A percentile compares a stretch with the other conserved stretches of the same genome.
phyloP scores from a whole-genome alignment of 2,888 invertebrate genomes.

The Drosophila putrida region DNA sequence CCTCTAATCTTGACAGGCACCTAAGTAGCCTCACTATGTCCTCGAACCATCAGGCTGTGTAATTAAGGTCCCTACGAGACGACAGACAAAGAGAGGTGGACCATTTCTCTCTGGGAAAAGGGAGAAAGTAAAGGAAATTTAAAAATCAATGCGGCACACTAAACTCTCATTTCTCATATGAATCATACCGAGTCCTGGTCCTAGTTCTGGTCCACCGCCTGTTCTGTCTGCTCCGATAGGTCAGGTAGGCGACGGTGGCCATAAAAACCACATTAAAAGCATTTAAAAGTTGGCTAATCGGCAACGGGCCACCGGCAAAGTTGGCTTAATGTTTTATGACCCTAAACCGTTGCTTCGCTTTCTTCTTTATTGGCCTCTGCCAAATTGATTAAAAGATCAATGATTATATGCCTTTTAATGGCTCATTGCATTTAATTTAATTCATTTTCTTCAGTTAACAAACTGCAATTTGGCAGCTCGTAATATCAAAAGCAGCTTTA shows the following conservation, averaged over 20 bases:
- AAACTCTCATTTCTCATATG: slow-evolving; percentile 78
- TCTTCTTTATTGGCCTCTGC: slow-evolving; percentile 58
- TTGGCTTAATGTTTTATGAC: slow-evolving; percentile 65
- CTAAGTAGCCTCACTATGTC: slow-evolving; percentile 38
- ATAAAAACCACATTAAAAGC: slow-evolving; percentile 77
- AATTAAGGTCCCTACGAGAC: slow-evolving; percentile 58
- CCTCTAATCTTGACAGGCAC: slow-evolving; percentile 66
- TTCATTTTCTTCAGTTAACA: slow-evolving; percentile 48
- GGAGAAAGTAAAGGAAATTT: slow-evolving; percentile 36
- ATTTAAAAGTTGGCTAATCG: slow-evolving; percentile 78
- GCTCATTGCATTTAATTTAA: slow-evolving; percentile 75
- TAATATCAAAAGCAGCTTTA: slow-evolving; percentile 24
- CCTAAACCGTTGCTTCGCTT: slow-evolving; percentile 39
- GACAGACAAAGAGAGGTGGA: background rate
- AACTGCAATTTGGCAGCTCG: slow-evolving; percentile 51
- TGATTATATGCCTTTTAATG: slow-evolving; percentile 75
- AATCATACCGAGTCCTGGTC: slow-evolving; percentile 20
- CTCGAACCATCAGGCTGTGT: slow-evolving; percentile 25
- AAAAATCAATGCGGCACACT: slow-evolving; percentile 73
- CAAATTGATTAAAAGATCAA: slow-evolving; percentile 80
- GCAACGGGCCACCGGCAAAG: slow-evolving; percentile 54
- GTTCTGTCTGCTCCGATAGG: background rate
- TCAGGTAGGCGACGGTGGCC: slow-evolving; percentile 47
- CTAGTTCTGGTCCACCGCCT: background rate
- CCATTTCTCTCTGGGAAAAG: background rate